Base-by-base conservation (phyloP, 1,140 invertebrate species). In the Cyrtorhinus lividipennis region DNA sequence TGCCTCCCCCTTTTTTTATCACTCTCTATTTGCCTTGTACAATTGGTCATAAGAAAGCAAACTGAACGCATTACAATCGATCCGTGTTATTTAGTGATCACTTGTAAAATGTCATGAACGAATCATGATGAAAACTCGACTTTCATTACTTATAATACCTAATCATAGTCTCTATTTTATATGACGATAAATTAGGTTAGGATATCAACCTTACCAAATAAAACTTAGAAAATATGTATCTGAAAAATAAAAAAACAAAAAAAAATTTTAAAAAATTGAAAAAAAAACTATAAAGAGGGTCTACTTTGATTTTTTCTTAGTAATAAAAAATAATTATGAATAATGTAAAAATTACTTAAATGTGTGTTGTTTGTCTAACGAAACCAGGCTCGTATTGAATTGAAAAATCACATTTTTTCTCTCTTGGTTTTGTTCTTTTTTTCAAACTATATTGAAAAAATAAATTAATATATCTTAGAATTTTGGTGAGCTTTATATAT, bases 341-440 rank as follows among this genome's bases (percentile, higher is more conserved):
- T 53, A 53, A 53, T 53, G 48, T 53, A 53, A 53, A 53, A 53
- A 53, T 53, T 53, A 53, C 48, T 53, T 53, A 53, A 53, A 15
- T 53, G 48, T 53, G 48, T 53, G 48, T 53, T 53, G 5, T 12
- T 53, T 15, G 20, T 15, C 10, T 53, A 53, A 53, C 10, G 20
- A 53, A 53, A 53, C 10, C 48, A 13, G 48, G 48, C 20, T 53
- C 20, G 48, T 53, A 53, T 5, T 13, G 3, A 53, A 53, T 22
- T 53, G 8, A 20, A 53, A 20, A 53, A 53, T 53, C 10, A 53
- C 48, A 15, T 53, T 53, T 53, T 53, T 53, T 53, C 20, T 15
- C 10, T 5, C 20, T 53, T 53, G 10, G 8, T 44, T 44, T 44
- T 44, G 8, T 44, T 10, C 8, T 44, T 44, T 44, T 44, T 53